Evolutionary conservation across 2,113 vertebrate species (phyloP), one percentile per base, ranked within the genome.

Genomic region (Mandrillus leucophaeus): DNA sequence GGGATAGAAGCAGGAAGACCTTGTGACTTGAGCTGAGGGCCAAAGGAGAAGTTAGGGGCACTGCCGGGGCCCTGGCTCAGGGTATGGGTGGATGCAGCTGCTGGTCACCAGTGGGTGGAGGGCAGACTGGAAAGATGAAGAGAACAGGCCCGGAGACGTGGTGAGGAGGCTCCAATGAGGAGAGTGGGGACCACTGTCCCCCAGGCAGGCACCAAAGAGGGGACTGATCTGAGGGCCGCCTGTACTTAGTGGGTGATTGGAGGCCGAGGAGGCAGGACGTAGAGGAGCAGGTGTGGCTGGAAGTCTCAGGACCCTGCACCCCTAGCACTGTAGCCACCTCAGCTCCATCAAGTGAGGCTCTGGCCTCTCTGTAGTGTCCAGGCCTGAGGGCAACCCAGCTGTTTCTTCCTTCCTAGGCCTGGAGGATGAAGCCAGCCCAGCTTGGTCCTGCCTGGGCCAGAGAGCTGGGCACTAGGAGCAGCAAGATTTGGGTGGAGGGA

Each of bases 261-360:
- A 45, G 73, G 61, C 45, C 5, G 4, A 43, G 45, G 48, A 85
- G 55, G 70, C 0, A 1, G 81, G 82, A 25, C 3, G 70, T 30
- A 52, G 57, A 50, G 48, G 45, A 45, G 48, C 48, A n/a, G 84
- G 38, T 8, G 1, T 48, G 84, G 40, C 38, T 70, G 64, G 30
- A 76, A 10, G 50, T 30, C 32, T 1, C 2, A 8, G 30, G 22
- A 30, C 59, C 35, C 25, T 27, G 14, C 0, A 0, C 68, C 48
- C 20, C 2, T 0, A 59, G 59, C 30, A 52, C 30, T 0, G 3
- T n/a, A 59, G 48, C 27, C 45, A 1, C 72, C 27, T 86, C 6
- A 17, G 83, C 30, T 38, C 22, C 40, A 30, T 3, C 61, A 32
- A 16, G 0, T 40, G 45, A 27, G 30, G 48, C 45, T 79, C 61